A percentile compares a stretch with the other conserved stretches of the same genome.
Evolutionary conservation across 2,888 invertebrate genomes (phyloP).

Genomic region (Gortyna flavago): DNA sequence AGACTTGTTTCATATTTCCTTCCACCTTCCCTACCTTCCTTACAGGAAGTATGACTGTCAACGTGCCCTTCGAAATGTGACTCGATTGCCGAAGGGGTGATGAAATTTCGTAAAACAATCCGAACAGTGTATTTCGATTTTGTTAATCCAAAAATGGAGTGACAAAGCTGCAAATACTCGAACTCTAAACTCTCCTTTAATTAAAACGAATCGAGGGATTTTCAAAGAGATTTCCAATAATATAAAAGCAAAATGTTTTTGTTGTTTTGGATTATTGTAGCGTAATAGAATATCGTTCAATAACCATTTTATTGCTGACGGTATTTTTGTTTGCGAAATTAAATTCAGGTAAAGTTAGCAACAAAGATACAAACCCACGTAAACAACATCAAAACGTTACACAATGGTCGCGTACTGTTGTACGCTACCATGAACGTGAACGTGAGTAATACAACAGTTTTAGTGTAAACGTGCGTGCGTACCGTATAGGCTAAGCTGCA

Average conservation of each 20-base stretch:
- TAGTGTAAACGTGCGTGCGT: constrained; percentile 2
- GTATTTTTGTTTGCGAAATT: not conserved
- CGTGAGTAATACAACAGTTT: constrained; percentile 22
- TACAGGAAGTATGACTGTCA: constrained; percentile 20
- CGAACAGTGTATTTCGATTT: constrained; percentile 16
- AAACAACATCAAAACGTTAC: not conserved
- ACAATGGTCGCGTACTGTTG: not conserved
- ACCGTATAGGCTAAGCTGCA: constrained; percentile 4
- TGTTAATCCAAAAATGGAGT: constrained; percentile 35
- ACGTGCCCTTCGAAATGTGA: constrained; percentile 19
- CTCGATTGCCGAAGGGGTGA: constrained; percentile 36
- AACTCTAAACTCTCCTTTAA: constrained; percentile 47
- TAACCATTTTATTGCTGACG: not conserved
- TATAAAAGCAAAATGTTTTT: constrained; percentile 15
- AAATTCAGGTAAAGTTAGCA: not conserved
- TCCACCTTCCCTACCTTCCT: no score
- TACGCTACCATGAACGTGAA: no score
- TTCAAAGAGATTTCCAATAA: constrained; percentile 37
- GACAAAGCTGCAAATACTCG: constrained; percentile 24
- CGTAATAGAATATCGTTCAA: constrained; percentile 5
- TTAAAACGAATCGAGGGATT: constrained; percentile 38
- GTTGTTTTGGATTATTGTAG: constrained; percentile 20
- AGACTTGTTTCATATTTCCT: constrained; percentile 12
- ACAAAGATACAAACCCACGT: not conserved
- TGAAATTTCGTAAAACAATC: constrained; percentile 41